Evolutionary conservation across 92 coral and sea anemone genomes (phyloP).

Genomic region (Porites divaricata): DNA sequence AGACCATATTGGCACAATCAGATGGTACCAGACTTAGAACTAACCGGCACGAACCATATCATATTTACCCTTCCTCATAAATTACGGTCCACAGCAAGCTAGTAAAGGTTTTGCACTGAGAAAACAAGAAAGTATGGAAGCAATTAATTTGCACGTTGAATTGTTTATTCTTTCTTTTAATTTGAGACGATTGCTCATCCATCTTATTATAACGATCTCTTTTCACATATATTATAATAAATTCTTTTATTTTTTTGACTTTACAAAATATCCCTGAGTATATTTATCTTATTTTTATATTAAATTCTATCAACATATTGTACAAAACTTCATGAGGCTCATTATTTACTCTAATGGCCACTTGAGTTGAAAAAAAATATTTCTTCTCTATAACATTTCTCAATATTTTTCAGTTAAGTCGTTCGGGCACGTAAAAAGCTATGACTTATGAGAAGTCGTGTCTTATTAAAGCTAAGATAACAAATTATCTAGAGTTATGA

Average conservation of each 20-base stretch:
- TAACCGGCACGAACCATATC: no score
- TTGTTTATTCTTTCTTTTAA: background rate
- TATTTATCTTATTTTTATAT: background rate
- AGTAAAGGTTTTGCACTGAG: no score
- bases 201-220: background rate
- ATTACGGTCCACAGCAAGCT: no score
- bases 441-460: background rate
- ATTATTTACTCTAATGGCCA: background rate
- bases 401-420: background rate
- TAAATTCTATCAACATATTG: slow-evolving; percentile 5
- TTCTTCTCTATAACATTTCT: background rate
- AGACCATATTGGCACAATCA: no score
- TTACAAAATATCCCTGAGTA: background rate
- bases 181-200: background rate
- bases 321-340: background rate
- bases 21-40: no score
- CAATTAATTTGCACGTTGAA: no score
- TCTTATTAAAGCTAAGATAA: background rate
- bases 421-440: background rate
- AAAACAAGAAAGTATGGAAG: no score
- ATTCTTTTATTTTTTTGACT: background rate
- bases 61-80: no score
- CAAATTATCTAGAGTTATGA: background rate
- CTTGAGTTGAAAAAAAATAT: background rate
- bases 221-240: background rate